A percentile compares a stretch with the other conserved stretches of the same genome.
Evolutionary conservation across 2,113 vertebrate genomes (phyloP).

Genomic region (Nansenia antarctica): DNA sequence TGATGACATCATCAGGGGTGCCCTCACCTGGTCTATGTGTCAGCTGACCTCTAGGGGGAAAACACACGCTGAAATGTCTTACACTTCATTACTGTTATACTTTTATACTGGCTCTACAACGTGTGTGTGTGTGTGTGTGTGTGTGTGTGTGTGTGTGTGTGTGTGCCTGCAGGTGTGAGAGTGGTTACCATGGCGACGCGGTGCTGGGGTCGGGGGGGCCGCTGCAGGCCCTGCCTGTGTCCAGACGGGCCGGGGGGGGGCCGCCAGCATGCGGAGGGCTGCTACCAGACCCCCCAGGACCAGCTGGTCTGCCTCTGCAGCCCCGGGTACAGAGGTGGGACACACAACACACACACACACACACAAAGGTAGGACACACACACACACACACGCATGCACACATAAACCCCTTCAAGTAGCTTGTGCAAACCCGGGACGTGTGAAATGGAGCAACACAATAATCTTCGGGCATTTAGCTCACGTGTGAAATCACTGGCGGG

Average conservation of each 20-base stretch:
- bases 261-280: slow-evolving; percentile 89
- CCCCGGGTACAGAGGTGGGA: slow-evolving; percentile 82
- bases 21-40: too few relatives aligned
- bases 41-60: too few relatives aligned
- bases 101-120: background rate
- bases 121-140: background rate
- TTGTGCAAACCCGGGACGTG: too few relatives aligned
- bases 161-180: slow-evolving; percentile 77
- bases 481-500: too few relatives aligned
- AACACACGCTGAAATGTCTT: too few relatives aligned
- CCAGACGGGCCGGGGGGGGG: slow-evolving; percentile 87
- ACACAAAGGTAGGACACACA: background rate
- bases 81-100: background rate
- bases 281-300: slow-evolving; percentile 79
- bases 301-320: slow-evolving; percentile 88
- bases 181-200: slow-evolving; percentile 89
- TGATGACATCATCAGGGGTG: too few relatives aligned
- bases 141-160: background rate
- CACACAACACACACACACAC: background rate
- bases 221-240: slow-evolving; percentile 92
- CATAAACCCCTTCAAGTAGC: background rate
- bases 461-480: too few relatives aligned
- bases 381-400: background rate
- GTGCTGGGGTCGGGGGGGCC: slow-evolving; percentile 84
- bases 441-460: too few relatives aligned